phyloP scores from a whole-genome alignment of 2,113 vertebrate species.

The Laterallus jamaicensis region DNA sequence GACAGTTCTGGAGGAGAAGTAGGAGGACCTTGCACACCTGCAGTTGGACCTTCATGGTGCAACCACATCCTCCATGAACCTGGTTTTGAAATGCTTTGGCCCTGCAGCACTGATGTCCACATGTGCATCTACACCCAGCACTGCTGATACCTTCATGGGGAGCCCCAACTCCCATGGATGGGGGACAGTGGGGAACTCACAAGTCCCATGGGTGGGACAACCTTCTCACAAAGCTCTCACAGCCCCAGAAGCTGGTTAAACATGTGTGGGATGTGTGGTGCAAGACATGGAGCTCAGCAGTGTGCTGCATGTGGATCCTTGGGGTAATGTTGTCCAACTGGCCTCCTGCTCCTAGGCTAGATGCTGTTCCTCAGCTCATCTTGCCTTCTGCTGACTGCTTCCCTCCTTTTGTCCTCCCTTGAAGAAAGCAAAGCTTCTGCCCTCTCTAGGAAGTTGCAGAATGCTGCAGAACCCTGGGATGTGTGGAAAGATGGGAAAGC shows the following conservation, averaged over 20 bases:
- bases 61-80: not conserved
- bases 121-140: fast-evolving
- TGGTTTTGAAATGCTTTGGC: not conserved
- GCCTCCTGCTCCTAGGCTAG: not conserved
- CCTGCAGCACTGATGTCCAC: fast-evolving
- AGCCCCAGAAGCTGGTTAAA: not conserved
- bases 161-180: not conserved
- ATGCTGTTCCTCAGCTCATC: not conserved
- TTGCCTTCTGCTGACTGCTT: not conserved
- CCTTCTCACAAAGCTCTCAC: not conserved
- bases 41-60: not conserved
- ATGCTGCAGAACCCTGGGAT: not conserved
- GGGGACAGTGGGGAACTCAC: not conserved
- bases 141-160: not conserved
- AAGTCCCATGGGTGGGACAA: too few relatives aligned
- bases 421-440: not conserved
- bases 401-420: not conserved
- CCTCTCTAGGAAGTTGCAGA: not conserved
- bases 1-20: not conserved
- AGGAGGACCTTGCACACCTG: not conserved
- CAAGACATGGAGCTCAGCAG: not conserved
- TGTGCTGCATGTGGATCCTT: not conserved
- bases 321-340: not conserved
- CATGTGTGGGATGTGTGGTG: not conserved
- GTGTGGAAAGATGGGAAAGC: not conserved